Evolutionary conservation across 2,797 vertebrate genomes (phyloP).

Genomic region (Poecilia picta): DNA sequence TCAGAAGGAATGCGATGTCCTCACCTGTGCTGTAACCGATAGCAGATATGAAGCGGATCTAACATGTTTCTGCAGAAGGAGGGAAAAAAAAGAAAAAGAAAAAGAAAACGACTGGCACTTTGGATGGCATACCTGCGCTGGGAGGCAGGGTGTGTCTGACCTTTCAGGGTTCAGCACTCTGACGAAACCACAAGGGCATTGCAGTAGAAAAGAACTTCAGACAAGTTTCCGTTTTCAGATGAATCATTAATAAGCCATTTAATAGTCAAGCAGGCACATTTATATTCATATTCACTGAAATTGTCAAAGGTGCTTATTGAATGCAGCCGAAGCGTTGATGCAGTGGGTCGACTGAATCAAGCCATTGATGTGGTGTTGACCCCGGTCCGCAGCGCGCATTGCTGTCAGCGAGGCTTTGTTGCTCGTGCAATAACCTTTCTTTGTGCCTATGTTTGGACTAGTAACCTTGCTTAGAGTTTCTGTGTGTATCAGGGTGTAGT

Average conservation of each 20-base stretch:
- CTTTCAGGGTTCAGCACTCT: constrained; percentile 46
- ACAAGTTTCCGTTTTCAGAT: constrained; percentile 35
- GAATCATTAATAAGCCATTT: constrained; percentile 58
- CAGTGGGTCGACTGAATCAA: constrained; percentile 47
- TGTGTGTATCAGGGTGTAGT: constrained; percentile 76
- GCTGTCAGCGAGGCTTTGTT: constrained; percentile 70
- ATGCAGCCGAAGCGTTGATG: constrained; percentile 47
- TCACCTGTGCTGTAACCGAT: constrained; percentile 67
- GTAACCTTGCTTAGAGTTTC: constrained; percentile 76
- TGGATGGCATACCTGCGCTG: constrained; percentile 51
- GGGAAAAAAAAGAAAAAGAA: constrained; percentile 4
- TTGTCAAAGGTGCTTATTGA: constrained; percentile 67
- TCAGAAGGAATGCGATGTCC: constrained; percentile 64
- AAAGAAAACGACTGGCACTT: constrained; percentile 41
- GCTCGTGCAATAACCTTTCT: constrained; percentile 70
- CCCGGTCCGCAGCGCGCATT: constrained; percentile 45
- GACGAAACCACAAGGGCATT: constrained; percentile 53
- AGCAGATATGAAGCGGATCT: constrained; percentile 48
- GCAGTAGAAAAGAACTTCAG: constrained; percentile 39
- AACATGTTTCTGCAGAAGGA: constrained; percentile 56
- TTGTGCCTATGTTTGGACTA: constrained; percentile 70
- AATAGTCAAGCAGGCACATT: constrained; percentile 40
- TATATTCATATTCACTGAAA: constrained; percentile 66
- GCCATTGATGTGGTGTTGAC: constrained; percentile 66
- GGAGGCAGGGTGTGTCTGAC: constrained; percentile 54